phyloP scores from a whole-genome alignment of 2,888 invertebrate genomes.

The Pheosia gnoma region DNA sequence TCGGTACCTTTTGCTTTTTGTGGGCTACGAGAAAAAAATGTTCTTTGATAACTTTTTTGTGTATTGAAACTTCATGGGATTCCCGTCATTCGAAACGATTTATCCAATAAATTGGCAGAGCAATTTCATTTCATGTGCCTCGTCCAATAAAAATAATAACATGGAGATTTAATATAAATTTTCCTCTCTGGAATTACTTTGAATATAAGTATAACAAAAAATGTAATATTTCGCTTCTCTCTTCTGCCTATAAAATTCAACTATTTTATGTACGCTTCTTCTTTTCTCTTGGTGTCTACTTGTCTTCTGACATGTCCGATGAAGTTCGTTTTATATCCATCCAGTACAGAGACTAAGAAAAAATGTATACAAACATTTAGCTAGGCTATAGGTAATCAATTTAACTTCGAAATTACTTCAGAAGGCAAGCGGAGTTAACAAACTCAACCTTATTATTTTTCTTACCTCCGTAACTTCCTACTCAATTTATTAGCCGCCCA shows the following conservation, averaged over 20 bases:
- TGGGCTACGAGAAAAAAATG: conserved; percentile 38
- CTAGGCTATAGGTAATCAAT: background rate
- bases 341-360: too few relatives aligned
- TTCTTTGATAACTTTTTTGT: conserved; percentile 53
- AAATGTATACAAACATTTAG: background rate
- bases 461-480: conserved; percentile 3
- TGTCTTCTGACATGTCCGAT: too few relatives aligned
- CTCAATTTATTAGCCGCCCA: conserved; percentile 8
- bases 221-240: background rate
- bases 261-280: too few relatives aligned
- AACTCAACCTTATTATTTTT: conserved; percentile 7
- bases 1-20: conserved; percentile 49
- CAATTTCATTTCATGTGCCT: conserved; percentile 8
- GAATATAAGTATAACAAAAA: background rate
- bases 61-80: conserved; percentile 32
- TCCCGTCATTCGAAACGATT: conserved; percentile 14
- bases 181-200: background rate
- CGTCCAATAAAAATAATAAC: conserved; percentile 1
- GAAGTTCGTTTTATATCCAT: too few relatives aligned
- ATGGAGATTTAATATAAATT: conserved; percentile 5
- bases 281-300: too few relatives aligned
- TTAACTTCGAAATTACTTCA: conserved; percentile 2
- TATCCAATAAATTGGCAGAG: conserved; percentile 14
- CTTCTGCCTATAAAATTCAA: background rate
- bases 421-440: conserved; percentile 4